Conservation (phyloP, 2,888 invertebrate species). For the Sycophila texana region DNA sequence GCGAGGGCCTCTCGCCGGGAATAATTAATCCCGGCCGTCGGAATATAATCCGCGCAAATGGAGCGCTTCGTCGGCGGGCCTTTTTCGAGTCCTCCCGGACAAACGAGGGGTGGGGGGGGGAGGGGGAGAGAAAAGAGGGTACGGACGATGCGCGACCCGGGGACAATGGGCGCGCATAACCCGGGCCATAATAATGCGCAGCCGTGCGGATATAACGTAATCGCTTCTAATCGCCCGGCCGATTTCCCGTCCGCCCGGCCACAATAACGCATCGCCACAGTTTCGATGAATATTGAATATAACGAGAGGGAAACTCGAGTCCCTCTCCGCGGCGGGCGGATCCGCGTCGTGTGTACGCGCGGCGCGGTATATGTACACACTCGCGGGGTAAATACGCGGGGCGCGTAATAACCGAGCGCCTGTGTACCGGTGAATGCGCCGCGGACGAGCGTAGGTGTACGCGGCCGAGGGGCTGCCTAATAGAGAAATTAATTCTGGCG, state of each 20-base stretch:
- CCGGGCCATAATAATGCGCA: neutral
- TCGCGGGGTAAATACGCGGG: neutral
- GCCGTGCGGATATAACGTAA: conserved; percentile 17
- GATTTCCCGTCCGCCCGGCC: neutral
- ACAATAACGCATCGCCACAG: neutral
- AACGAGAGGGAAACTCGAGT: conserved; percentile 9
- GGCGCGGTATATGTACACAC: neutral
- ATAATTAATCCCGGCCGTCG: neutral
- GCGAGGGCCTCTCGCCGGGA: neutral
- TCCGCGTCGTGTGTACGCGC: too few species aligned
- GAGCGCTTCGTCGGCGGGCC: neutral
- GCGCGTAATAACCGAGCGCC: neutral
- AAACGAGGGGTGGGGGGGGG: too few species aligned
- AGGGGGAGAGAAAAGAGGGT: too few species aligned
- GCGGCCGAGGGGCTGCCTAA: conserved; percentile 40
- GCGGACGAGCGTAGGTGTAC: neutral
- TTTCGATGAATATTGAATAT: conserved; percentile 42
- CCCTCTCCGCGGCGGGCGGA: neutral
- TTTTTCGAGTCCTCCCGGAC: neutral
- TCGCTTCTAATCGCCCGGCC: conserved; percentile 30
- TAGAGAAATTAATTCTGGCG: conserved; percentile 48
- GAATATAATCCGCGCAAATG: neutral
- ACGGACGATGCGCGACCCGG: too few species aligned
- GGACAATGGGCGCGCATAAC: neutral
- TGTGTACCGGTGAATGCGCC: neutral